Evolutionary conservation across 2,888 invertebrate genomes (phyloP), one percentile per base, ranked within the genome.

Genomic region (Acanthosoma haemorrhoidale): DNA sequence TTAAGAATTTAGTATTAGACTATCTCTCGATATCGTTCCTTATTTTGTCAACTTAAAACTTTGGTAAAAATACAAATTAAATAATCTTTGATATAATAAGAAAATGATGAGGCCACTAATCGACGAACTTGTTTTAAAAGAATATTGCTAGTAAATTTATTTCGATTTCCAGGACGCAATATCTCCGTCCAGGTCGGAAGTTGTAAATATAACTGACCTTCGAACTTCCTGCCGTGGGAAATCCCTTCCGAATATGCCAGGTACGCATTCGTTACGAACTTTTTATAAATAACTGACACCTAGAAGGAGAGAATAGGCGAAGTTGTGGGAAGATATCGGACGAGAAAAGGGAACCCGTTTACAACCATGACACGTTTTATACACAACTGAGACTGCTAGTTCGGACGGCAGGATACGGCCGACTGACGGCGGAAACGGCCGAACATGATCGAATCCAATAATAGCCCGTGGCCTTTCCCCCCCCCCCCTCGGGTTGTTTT

Each of bases 171-270:
- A n/a, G n/a, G 29, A 51, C 1, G 29, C 25, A 25, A n/a, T n/a
- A 51, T 29, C 13, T 25, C 18, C 13, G 29, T 51, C 51, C n/a
- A 25, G 6, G 29, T 51, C 51, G 51, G 51, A 51, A 51, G 51
- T 51, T n/a, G 51, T 51, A 51, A 51, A 51, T 51, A 25, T 51
- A n/a, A 51, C 3, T 51, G 51, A 51, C 51, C 51, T 51, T 51
- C 51, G 29, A 51, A 51, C 51, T 51, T 51, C 25, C 51, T 51
- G n/a, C n/a, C n/a, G 51, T 51, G 51, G 29, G 29, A 25, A 25
- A 25, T 51, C 29, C 51, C 51, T n/a, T 25, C n/a, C n/a, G 5
- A 25, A 25, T 18, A 51, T 51, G 21, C 5, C 5, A n/a, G 21
- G 2, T n/a, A n/a, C 13, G n/a, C 2, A 8, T 51, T 25, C 25